Evolutionary conservation across 2,888 invertebrate species (phyloP), one percentile per base, ranked within the genome.

Genomic region (Protonemura montana): DNA sequence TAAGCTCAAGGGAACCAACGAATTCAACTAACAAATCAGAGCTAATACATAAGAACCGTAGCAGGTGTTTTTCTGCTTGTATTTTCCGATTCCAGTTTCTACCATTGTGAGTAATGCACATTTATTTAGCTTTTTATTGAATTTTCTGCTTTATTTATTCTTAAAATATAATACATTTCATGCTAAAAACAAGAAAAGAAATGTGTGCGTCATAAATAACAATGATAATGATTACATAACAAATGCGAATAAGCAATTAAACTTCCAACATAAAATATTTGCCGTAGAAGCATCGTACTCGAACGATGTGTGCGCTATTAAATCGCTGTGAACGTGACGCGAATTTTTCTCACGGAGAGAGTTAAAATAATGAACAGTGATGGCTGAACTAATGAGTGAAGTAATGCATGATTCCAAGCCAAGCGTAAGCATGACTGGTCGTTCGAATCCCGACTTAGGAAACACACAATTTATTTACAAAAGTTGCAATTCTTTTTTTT

Each of bases 201-300:
- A n/a, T 28, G 78, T 81, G 28, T 28, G 78, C 28, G 28, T 84
- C 84, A 59, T 81, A 30, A 81, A 59, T 84, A 84, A 84, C 84
- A 84, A 87, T 87, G 78, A 87, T 86, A 86, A 85, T 87, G 87
- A 85, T 59, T 86, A 88, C 77, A 86, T 87, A 88, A 88, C 87
- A 88, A 88, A 88, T 88, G 87, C 88, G 87, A 88, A 87, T 82
- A 88, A 88, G 87, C 87, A 86, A 86, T 86, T 30, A 87, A 85
- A 27, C 28, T 82, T 84, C 59, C n/a, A 59, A 84, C 76, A 41
- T 82, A 84, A 27, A 76, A 27, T 42, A 30, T 29, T 30, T 81
- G 13, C 59, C 59, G 59, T 59, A 59, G 59, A 59, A 59, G 16
- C 59, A 59, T 21, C 59, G 59, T 59, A 59, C 13, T 59, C 21